Evolutionary conservation across 2,888 invertebrate genomes (phyloP).

Genomic region (Eupithecia vulgata): DNA sequence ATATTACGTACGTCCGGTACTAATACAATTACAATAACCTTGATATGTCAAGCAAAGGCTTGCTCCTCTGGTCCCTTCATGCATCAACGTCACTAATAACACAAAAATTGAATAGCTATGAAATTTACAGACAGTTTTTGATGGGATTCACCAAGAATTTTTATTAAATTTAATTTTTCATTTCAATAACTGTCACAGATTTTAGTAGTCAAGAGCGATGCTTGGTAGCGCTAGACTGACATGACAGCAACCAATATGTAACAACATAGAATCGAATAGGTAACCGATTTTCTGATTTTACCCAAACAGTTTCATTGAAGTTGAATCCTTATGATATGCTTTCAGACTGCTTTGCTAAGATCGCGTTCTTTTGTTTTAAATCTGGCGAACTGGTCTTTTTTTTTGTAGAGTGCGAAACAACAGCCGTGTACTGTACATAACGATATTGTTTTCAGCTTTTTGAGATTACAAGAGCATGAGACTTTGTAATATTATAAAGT

Average conservation of each 20-base stretch:
- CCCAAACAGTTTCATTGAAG: background rate
- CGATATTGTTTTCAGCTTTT: constrained; percentile 11
- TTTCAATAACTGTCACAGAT: no score
- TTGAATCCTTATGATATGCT: background rate
- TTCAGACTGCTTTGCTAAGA: background rate
- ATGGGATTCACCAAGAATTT: no score
- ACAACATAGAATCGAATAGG: background rate
- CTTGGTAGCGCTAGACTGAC: background rate
- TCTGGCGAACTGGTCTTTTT: background rate
- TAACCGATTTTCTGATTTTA: background rate
- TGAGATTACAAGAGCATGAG: constrained; percentile 14
- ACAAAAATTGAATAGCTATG: no score
- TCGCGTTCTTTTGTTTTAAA: background rate
- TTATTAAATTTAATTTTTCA: no score
- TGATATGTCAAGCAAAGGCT: no score
- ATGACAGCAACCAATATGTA: background rate
- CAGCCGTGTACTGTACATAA: constrained; percentile 2
- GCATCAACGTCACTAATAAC: no score
- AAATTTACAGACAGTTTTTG: no score
- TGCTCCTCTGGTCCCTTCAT: no score
- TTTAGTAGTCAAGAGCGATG: background rate
- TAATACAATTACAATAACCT: no score
- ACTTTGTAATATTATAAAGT: constrained; percentile 4
- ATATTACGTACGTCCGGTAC: background rate
- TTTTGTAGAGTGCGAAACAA: constrained; percentile 2